Evolutionary conservation across 2,113 vertebrate genomes (phyloP).

Genomic region (Mirza zaza): DNA sequence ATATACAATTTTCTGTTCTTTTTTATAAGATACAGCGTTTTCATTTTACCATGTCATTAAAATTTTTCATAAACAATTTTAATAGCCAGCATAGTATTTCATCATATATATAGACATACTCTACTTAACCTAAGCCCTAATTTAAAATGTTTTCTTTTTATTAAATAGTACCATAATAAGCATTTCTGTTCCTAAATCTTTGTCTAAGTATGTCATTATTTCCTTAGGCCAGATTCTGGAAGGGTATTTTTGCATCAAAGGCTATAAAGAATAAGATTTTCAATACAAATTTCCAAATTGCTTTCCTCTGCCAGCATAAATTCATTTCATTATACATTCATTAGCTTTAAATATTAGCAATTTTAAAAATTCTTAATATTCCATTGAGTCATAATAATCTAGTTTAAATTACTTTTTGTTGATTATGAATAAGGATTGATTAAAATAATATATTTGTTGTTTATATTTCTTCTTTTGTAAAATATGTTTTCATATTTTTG

Average conservation of each 20-base stretch:
- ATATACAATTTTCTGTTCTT: background rate
- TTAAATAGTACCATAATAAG: background rate
- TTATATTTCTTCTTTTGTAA: background rate
- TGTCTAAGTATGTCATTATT: background rate
- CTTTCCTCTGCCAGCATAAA: background rate
- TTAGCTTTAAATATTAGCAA: background rate
- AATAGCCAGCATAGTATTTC: background rate
- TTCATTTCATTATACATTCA: background rate
- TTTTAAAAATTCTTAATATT: background rate
- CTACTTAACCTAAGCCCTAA: background rate
- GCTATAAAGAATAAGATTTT: background rate
- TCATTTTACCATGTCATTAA: background rate
- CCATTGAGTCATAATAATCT: background rate
- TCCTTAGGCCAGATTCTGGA: background rate
- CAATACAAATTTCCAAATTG: constrained; percentile 19
- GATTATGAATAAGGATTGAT: background rate
- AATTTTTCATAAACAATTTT: constrained; percentile 14
- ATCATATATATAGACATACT: background rate
- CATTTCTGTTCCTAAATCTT: background rate
- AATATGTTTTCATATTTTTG: background rate
- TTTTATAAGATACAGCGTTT: background rate
- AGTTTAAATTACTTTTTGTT: constrained; percentile 29
- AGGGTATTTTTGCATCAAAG: background rate
- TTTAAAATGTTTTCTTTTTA: background rate
- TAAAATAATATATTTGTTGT: background rate